phyloP scores from a whole-genome alignment of 2,113 vertebrate species.

The Nibea albiflora region DNA sequence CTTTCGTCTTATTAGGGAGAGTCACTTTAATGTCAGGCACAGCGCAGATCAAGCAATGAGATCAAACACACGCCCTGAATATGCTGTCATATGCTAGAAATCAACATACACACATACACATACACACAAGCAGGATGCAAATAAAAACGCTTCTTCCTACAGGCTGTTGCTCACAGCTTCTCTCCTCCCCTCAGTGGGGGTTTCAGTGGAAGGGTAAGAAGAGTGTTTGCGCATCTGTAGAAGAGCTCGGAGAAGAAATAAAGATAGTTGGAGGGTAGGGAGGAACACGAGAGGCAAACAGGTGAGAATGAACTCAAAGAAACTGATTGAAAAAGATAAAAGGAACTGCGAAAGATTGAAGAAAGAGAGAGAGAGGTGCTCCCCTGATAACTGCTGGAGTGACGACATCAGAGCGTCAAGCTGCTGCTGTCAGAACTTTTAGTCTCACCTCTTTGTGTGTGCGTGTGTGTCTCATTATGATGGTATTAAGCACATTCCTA shows the following conservation, averaged over 20 bases:
- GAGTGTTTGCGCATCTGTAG: slow-evolving; percentile 27
- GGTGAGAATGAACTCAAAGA: slow-evolving; percentile 3
- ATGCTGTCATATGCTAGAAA: not conserved
- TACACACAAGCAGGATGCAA: not conserved
- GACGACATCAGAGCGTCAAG: slow-evolving; percentile 44
- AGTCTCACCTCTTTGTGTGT: slow-evolving; percentile 30
- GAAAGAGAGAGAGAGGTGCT: slow-evolving; percentile 27
- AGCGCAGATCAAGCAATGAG: not conserved
- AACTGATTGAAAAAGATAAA: not conserved
- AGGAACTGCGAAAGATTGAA: slow-evolving; percentile 1
- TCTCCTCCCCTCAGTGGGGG: slow-evolving; percentile 43
- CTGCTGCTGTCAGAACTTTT: slow-evolving; percentile 43
- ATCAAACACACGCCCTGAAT: not conserved
- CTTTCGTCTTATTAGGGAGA: not conserved
- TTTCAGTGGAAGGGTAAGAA: slow-evolving; percentile 18
- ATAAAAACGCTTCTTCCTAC: not conserved
- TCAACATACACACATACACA: not conserved
- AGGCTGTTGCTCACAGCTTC: slow-evolving; percentile 1
- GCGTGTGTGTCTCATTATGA: slow-evolving; percentile 52
- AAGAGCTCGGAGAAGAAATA: slow-evolving; percentile 23
- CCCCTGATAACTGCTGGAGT: slow-evolving; percentile 26
- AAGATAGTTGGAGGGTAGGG: slow-evolving; percentile 18
- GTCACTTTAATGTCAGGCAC: slow-evolving; percentile 13
- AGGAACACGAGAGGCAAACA: not conserved
- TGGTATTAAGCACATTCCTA: slow-evolving; percentile 62